These are phyloP conservation scores for Drosophila pandora DNA, from an alignment of 1,140 invertebrate species.

Conservation along the genomic window DNA sequence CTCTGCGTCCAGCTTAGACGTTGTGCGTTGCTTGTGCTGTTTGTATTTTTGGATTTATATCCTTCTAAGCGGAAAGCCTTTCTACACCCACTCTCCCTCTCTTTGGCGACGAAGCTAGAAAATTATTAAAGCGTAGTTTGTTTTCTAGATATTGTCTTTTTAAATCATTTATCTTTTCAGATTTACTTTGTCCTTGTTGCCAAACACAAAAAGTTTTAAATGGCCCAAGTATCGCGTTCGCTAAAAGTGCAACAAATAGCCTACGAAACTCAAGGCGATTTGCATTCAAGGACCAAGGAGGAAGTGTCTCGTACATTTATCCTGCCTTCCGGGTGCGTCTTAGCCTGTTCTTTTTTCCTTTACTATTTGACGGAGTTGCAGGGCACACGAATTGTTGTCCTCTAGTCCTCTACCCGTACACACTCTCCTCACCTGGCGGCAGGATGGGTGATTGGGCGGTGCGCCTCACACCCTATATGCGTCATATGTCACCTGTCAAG, in stretches of 20 bases:
- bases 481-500: conserved; percentile 49
- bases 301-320: conserved; percentile 50
- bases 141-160: neutral
- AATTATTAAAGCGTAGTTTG: conserved; percentile 18
- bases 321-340: conserved; percentile 25
- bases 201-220: conserved; percentile 1
- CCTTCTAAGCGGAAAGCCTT: conserved; percentile 4
- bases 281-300: conserved; percentile 37
- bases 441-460: conserved; percentile 19
- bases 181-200: conserved; percentile 4
- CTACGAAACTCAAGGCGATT: conserved; percentile 67
- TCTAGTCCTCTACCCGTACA: no score
- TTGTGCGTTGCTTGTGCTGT: conserved; percentile 4
- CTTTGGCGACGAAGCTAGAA: neutral
- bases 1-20: neutral
- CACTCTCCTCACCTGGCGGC: conserved; percentile 17
- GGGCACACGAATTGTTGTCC: conserved; percentile 34
- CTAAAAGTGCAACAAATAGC: conserved; percentile 62
- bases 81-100: conserved; percentile 12
- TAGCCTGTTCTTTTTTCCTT: conserved; percentile 13
- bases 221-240: conserved; percentile 9
- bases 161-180: neutral
- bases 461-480: conserved; percentile 26
- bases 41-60: conserved; percentile 13
- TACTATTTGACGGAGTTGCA: neutral